phyloP scores from a whole-genome alignment of 1,140 invertebrate species.

The Drosophila malerkotliana region DNA sequence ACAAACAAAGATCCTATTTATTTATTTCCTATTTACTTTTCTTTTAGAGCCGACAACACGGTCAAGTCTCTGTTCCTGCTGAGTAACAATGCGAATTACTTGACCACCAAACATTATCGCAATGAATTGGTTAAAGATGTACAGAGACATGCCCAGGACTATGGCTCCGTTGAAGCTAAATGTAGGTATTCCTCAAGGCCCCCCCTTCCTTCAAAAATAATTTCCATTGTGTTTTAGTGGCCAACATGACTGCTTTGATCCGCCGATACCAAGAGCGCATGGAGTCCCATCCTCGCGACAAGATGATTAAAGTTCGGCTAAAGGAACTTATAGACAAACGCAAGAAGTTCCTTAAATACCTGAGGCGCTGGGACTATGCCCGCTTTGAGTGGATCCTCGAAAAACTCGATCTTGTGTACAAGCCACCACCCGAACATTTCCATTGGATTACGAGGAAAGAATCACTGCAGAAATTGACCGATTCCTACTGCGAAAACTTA shows the following conservation, averaged over 20 bases:
- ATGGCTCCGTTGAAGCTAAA: constrained; percentile 85
- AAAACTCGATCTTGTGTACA: constrained; percentile 90
- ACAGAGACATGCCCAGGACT: constrained; percentile 85
- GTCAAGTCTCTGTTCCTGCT: constrained; percentile 86
- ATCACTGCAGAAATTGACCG: constrained; percentile 87
- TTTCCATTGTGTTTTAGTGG: constrained; percentile 83
- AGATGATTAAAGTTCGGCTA: constrained; percentile 85
- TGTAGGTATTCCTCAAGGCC: constrained; percentile 78
- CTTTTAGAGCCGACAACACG: constrained; percentile 85
- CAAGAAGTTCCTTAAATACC: constrained; percentile 88
- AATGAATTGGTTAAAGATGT: constrained; percentile 85
- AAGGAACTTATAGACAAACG: constrained; percentile 91
- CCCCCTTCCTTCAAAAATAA: constrained; percentile 4
- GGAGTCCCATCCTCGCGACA: constrained; percentile 85
- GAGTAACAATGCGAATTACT: constrained; percentile 84
- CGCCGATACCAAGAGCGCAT: constrained; percentile 85
- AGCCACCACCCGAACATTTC: constrained; percentile 86
- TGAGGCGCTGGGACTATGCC: constrained; percentile 91
- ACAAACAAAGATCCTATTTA: not conserved
- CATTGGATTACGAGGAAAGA: constrained; percentile 88
- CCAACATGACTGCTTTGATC: constrained; percentile 85
- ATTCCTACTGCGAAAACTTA: constrained; percentile 88
- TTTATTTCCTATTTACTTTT: not conserved
- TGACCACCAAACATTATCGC: constrained; percentile 76
- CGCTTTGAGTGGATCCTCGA: constrained; percentile 94